phyloP scores from a whole-genome alignment of 2,797 vertebrate species.

The Margarornis squamiger region DNA sequence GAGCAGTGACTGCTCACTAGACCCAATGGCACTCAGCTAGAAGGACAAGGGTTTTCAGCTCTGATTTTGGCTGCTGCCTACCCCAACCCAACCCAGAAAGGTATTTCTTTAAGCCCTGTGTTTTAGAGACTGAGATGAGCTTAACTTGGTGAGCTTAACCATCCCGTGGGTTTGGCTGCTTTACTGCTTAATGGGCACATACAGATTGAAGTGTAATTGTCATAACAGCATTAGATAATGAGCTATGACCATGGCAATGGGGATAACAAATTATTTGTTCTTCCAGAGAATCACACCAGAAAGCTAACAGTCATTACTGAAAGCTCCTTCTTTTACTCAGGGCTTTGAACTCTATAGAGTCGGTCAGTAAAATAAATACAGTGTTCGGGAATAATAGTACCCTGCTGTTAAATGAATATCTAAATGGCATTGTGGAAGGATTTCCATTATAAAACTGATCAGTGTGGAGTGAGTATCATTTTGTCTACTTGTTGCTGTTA shows the following conservation, averaged over 20 bases:
- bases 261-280: not conserved
- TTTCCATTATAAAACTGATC: not conserved
- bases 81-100: not conserved
- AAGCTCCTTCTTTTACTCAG: not conserved
- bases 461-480: not conserved
- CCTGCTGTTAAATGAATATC: not conserved
- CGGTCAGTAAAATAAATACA: not conserved
- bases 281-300: not conserved
- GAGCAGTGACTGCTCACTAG: accelerated
- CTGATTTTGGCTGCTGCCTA: not conserved
- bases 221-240: not conserved
- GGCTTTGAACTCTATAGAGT: not conserved
- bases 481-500: not conserved
- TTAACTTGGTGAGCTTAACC: not conserved
- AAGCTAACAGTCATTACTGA: not conserved
- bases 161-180: not conserved
- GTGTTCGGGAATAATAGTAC: not conserved
- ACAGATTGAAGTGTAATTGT: not conserved
- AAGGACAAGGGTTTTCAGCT: not conserved
- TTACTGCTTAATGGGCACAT: not conserved
- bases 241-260: not conserved
- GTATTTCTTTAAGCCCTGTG: not conserved
- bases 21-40: accelerated
- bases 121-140: not conserved
- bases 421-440: not conserved